Percentiles rank a stretch among this genome's conserved stretches.
Conservation (phyloP, 2,797 vertebrate species). For the Mus caroli region DNA sequence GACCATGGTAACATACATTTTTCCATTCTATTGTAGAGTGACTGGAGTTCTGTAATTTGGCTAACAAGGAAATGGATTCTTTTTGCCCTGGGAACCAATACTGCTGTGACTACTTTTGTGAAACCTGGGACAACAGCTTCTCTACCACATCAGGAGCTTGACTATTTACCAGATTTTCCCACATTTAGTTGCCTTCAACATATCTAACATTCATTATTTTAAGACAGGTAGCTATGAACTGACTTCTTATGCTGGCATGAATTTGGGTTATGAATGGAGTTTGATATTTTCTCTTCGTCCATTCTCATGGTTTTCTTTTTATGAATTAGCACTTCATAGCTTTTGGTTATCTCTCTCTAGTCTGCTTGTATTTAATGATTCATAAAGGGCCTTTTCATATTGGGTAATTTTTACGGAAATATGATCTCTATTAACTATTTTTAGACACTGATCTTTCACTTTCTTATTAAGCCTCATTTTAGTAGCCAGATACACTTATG, state of each 20-base stretch:
- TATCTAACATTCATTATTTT: not conserved
- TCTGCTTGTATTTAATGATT: slow-evolving; percentile 18
- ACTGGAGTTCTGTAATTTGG: not conserved
- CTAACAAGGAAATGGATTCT: not conserved
- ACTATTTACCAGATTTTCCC: not conserved
- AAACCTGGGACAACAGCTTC: not conserved
- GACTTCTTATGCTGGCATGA: not conserved
- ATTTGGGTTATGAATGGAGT: not conserved
- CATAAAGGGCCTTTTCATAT: not conserved
- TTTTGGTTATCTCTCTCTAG: not conserved
- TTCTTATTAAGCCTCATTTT: not conserved
- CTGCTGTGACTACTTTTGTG: not conserved
- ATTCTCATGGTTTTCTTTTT: not conserved
- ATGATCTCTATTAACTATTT: not conserved
- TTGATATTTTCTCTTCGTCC: not conserved
- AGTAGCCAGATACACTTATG: not conserved
- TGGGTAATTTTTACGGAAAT: not conserved
- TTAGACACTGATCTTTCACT: not conserved
- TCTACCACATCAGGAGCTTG: not conserved
- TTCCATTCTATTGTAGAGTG: not conserved
- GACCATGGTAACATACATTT: not conserved
- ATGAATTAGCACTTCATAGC: not conserved
- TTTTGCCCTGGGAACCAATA: not conserved
- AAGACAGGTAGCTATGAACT: not conserved
- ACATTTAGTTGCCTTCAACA: not conserved